Percentiles rank a stretch among this genome's conserved stretches.
phyloP scores from a whole-genome alignment of 2,797 vertebrate species.

The Sebastes vulpes region DNA sequence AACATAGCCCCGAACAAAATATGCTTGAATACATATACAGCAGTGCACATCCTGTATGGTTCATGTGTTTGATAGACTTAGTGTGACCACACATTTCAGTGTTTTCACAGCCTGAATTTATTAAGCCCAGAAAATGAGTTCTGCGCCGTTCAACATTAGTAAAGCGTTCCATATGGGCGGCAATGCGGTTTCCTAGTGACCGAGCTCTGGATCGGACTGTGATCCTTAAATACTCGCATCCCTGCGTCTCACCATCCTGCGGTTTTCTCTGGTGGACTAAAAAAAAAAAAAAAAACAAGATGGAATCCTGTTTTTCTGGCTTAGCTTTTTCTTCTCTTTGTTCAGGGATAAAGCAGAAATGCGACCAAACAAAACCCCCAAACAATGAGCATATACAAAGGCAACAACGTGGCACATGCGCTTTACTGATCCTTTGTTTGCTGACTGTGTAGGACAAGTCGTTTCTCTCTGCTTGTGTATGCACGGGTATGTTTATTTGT shows the following conservation, averaged over 20 bases:
- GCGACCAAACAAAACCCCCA: conserved; percentile 66
- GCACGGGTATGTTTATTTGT: conserved; percentile 46
- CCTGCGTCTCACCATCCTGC: conserved; percentile 40
- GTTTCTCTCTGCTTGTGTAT: conserved; percentile 50
- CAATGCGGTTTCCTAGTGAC: conserved; percentile 56
- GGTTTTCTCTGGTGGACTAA: conserved; percentile 57
- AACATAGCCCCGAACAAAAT: conserved; percentile 42
- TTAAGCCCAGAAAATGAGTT: conserved; percentile 56
- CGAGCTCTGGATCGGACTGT: conserved; percentile 45
- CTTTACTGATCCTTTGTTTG: conserved; percentile 76
- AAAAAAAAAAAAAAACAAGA: conserved; percentile 51
- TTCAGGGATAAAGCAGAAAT: conserved; percentile 74
- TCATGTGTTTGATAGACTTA: conserved; percentile 50
- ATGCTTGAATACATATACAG: conserved; percentile 45
- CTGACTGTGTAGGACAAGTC: conserved; percentile 60
- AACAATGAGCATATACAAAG: conserved; percentile 77
- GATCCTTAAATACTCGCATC: conserved; percentile 68
- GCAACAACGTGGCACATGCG: conserved; percentile 57
- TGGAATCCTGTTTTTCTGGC: conserved; percentile 54
- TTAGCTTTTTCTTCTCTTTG: conserved; percentile 69
- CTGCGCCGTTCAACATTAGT: conserved; percentile 45
- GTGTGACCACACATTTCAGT: conserved; percentile 44
- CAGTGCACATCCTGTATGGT: conserved; percentile 33
- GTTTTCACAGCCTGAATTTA: conserved; percentile 65
- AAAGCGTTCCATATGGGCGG: conserved; percentile 61